These are phyloP conservation scores for Cyclura pinguis DNA, from an alignment of 2,797 vertebrate species.

Conservation along the genomic window DNA sequence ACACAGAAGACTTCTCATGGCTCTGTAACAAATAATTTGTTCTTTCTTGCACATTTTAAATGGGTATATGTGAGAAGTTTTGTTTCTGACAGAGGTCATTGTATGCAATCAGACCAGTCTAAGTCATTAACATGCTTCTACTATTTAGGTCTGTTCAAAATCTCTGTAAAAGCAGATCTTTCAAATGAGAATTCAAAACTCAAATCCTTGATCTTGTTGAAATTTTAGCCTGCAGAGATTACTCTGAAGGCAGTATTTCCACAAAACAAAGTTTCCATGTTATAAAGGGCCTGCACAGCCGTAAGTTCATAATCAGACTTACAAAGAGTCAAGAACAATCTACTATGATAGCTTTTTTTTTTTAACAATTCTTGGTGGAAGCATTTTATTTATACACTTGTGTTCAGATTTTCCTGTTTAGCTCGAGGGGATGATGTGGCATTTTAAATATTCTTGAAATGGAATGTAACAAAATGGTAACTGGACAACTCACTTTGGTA, in stretches of 20 bases:
- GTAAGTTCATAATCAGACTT: background rate
- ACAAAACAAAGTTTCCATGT: background rate
- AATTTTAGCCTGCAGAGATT: background rate
- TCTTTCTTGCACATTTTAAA: conserved; percentile 15
- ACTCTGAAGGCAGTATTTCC: background rate
- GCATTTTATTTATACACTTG: background rate
- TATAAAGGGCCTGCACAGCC: background rate
- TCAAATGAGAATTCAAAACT: background rate
- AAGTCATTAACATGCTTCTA: background rate
- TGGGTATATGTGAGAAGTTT: background rate
- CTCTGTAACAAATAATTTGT: background rate
- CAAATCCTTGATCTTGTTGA: background rate
- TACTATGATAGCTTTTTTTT: background rate
- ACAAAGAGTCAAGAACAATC: background rate
- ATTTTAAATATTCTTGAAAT: background rate
- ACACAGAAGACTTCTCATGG: background rate
- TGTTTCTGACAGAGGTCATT: rapidly evolving
- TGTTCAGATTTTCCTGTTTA: background rate
- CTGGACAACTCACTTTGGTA: background rate
- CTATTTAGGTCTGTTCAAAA: background rate
- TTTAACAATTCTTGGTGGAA: background rate
- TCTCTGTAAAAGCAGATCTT: background rate
- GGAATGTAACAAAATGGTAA: background rate
- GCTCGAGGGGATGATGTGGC: background rate
- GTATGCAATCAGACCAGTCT: background rate